Evolutionary conservation across 2,797 vertebrate species (phyloP), one percentile per base, ranked within the genome.

Genomic region (Glyptemys insculpta): DNA sequence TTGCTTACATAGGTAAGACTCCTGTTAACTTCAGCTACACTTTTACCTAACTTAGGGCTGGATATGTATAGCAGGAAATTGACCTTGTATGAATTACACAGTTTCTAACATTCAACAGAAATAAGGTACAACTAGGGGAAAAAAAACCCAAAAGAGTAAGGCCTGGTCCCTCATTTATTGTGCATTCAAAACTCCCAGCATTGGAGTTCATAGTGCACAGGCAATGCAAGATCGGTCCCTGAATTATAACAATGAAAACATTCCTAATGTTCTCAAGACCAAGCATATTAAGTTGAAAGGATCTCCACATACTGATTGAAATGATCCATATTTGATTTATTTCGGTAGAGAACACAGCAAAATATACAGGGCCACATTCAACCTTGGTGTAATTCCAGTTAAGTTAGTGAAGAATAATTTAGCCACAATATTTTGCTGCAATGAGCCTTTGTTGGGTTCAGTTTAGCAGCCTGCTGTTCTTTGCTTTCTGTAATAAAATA

Each of bases 151-250:
- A 54, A 72, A 76, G 68, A 79, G 86, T n/a, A 76, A 76, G 41
- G 23, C 84, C 86, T 54, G n/a, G 49, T 27, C 7, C 2, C 29
- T 62, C 29, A 21, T 2, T 23, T 34, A n/a, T 49, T 87, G 49
- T 1, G 23, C 78, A 4, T 11, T 52, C 94, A 19, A 21, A 1
- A 2, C 5, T 37, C 29, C 27, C 0, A 0, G 4, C 29, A 23
- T 2, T 44, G 72, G 41, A 5, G 80, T n/a, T 79, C 83, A 52
- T 41, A 68, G 68, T 2, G 3, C 87, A 89, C 7, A 23, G 7
- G 44, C 14, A 21, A 12, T 47, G 81, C 54, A 72, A 44, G 18
- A 16, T 34, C 25, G 12, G 15, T 84, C 82, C 84, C 91, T 41
- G 82, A 68, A 54, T 79, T 19, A 11, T 47, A 34, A 54, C 0